These are phyloP conservation scores for Zosterops lateralis DNA, from an alignment of 2,113 vertebrate species.

Conservation along the genomic window DNA sequence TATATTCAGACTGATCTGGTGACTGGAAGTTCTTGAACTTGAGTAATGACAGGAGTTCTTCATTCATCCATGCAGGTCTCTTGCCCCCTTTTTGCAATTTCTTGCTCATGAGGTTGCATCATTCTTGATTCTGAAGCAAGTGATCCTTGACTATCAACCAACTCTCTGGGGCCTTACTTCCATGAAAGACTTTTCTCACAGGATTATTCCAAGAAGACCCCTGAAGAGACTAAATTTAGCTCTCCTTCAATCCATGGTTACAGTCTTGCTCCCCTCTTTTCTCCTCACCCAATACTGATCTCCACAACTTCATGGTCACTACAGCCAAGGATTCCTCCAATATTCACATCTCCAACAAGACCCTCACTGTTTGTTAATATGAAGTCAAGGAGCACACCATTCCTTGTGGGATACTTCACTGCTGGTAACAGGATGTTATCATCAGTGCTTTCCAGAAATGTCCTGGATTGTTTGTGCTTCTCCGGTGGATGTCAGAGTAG, in stretches of 20 bases:
- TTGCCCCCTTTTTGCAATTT: neutral
- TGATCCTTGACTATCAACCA: neutral
- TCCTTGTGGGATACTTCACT: neutral
- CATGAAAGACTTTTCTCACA: neutral
- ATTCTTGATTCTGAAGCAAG: neutral
- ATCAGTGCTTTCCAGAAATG: neutral
- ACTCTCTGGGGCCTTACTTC: neutral
- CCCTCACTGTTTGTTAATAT: neutral
- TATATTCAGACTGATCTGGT: neutral
- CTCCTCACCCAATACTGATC: neutral
- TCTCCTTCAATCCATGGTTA: neutral
- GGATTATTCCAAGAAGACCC: neutral
- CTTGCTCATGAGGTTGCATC: neutral
- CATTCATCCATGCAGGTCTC: neutral
- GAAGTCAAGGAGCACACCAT: neutral
- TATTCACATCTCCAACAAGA: neutral
- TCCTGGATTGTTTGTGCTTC: too few species aligned
- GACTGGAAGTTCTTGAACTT: neutral
- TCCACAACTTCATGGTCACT: neutral
- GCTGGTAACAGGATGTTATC: rapidly evolving
- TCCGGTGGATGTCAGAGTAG: neutral
- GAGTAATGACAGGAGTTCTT: neutral
- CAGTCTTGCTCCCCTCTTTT: rapidly evolving
- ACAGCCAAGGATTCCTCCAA: neutral
- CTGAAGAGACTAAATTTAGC: neutral